These are phyloP conservation scores for Festucalex cinctus DNA, from an alignment of 2,113 vertebrate genomes.

Conservation along the genomic window DNA sequence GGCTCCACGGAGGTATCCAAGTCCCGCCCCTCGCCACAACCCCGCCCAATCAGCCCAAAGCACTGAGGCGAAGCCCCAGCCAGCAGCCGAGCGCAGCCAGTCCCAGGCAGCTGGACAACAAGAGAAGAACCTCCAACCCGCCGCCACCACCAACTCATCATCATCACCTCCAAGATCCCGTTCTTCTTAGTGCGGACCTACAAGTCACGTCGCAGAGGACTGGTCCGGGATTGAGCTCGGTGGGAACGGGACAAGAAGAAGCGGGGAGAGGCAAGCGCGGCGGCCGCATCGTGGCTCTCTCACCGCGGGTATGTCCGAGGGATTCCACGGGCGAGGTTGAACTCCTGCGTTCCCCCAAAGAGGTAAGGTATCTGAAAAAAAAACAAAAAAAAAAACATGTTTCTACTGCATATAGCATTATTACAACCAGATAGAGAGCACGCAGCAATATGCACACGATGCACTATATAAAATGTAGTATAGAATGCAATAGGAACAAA, in stretches of 20 bases:
- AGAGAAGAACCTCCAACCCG: neutral
- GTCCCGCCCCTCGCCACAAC: conserved; percentile 22
- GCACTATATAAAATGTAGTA: neutral
- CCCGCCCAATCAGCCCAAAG: conserved; percentile 68
- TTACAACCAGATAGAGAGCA: neutral
- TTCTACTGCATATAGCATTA: neutral
- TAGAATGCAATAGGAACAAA: conserved; percentile 1
- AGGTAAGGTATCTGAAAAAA: conserved; percentile 48
- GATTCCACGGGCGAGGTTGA: conserved; percentile 57
- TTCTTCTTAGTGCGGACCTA: neutral
- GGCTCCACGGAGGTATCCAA: conserved; percentile 43
- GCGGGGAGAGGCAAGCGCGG: conserved; percentile 11
- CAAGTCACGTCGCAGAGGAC: neutral
- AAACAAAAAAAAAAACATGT: no score
- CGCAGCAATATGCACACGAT: neutral
- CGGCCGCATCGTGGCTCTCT: conserved; percentile 63
- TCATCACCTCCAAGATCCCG: neutral
- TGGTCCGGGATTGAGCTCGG: neutral
- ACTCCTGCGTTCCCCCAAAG: conserved; percentile 70
- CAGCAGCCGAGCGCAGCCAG: conserved; percentile 25
- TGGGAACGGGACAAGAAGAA: neutral
- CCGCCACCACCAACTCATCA: neutral
- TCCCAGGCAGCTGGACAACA: conserved; percentile 15
- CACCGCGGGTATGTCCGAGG: conserved; percentile 67
- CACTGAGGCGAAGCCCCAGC: conserved; percentile 14